Evolutionary conservation across 1,140 invertebrate genomes (phyloP), one percentile per base, ranked within the genome.

Genomic region (Philotrypesis tridentata): DNA sequence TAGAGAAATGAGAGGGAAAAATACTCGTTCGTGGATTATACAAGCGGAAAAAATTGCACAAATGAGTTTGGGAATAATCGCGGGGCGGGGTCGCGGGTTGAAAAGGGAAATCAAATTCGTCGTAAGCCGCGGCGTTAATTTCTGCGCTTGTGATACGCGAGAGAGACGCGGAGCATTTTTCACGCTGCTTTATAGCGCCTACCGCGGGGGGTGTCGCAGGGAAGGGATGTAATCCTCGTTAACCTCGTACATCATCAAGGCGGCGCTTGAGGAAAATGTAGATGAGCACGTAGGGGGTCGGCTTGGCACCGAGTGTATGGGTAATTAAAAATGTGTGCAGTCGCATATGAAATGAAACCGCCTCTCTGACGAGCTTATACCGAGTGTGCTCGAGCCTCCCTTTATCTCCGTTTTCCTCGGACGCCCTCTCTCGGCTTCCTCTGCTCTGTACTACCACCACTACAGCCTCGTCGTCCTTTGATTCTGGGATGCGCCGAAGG

Each of bases 261-360:
- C 17, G n/a, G 55, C 14, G 21, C 17, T 7, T 17, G 60, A 72
- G 31, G 25, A 25, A 40, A 71, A 29, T n/a, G 48, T 23, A 75
- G 31, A 75, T 55, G 48, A 79, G 65, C 27, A 65, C 29, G 63
- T 23, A 65, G 61, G n/a, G n/a, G n/a, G n/a, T n/a, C n/a, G n/a
- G n/a, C n/a, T n/a, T n/a, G n/a, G n/a, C 31, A n/a, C 48, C 27
- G 55, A 71, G 25, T 74, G 48, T 65, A 61, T 31, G 37, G 72
- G 80, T 84, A 82, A 84, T 84, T 84, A 84, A 84, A 84, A 84
- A 84, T 80, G 63, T 82, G 72, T 80, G 70, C 83, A 80, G 67
- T 65, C 60, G 68, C 43, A 84, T 80, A 74, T 80, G 72, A 84
- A 84, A 82, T 84, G 80, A 82, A 82, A 82, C 74, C 76, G 75